Base-by-base conservation (phyloP, 2,888 invertebrate species). In the Drosophila phalerata region DNA sequence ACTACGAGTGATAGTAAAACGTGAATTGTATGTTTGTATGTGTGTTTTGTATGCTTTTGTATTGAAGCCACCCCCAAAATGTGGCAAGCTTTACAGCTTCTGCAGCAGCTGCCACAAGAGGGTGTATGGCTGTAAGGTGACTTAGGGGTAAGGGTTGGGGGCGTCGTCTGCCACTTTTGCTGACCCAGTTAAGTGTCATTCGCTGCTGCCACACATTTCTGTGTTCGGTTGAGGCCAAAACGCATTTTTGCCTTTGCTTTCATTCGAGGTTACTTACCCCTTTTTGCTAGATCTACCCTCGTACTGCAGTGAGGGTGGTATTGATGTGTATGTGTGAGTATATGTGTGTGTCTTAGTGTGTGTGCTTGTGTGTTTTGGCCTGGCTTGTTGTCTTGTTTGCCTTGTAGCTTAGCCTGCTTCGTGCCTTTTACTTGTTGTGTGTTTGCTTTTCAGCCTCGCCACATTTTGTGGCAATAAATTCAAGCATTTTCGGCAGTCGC, bases 201-300 rank as follows among this genome's bases (percentile, higher is more conserved):
- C 88, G 81, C 88, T 71, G 82, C 88, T 47, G 47, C 47, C 45
- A 45, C 45, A 45, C 45, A 11, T 28, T 32, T 22, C 22, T 22
- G 22, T 34, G 34, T 32, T 30, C 32, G 49, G 63, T 57, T 61
- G 56, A 48, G 45, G 58, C 69, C 72, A 72, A 48, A 52, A 47
- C 64, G 57, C 66, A 58, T 69, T 68, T 61, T 49, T 74, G 80
- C 67, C 85, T 89, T 88, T 89, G 90, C 90, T 87, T 87, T 87
- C 90, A 82, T 87, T 87, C 87, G 90, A 86, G 88, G 85, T 89
- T 88, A 86, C 81, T 88, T 88, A 89, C 89, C 84, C 88, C 85
- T 81, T 75, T 66, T 34, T 40, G 32, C 25, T 11, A 13, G 5
- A 4, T 13, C 42, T 19, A 11, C 42, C 42, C 19, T 42, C 17